Conservation (phyloP, 2,888 invertebrate species). For the Agrotis ipsilon region DNA sequence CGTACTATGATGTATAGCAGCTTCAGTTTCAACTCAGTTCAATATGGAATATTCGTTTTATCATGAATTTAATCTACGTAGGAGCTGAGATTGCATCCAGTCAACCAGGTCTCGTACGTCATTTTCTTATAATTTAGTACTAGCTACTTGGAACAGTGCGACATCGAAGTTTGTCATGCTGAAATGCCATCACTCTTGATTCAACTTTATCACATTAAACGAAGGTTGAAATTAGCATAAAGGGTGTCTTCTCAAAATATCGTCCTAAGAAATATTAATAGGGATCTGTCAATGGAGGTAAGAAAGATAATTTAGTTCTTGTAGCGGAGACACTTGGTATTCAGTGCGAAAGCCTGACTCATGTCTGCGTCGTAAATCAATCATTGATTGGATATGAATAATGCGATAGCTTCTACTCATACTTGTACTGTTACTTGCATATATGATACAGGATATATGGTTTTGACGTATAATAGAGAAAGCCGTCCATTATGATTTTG, state of each 20-base stretch:
- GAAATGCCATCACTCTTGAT: not conserved
- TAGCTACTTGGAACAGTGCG: constrained; percentile 72
- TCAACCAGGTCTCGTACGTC: constrained; percentile 69
- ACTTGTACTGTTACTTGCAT: constrained; percentile 45
- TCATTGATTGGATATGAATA: constrained; percentile 43
- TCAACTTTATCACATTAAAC: constrained; percentile 2
- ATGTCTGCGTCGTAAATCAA: constrained; percentile 50
- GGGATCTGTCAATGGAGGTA: constrained; percentile 48
- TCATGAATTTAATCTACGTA: constrained; percentile 68
- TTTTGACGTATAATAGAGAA: constrained; percentile 13
- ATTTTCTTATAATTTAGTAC: constrained; percentile 79
- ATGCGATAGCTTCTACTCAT: constrained; percentile 29
- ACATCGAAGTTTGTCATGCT: constrained; percentile 40
- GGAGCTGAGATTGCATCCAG: constrained; percentile 71
- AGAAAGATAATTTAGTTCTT: constrained; percentile 56
- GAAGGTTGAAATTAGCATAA: constrained; percentile 17
- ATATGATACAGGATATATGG: constrained; percentile 32
- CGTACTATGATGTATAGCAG: constrained; percentile 8
- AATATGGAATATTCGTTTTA: constrained; percentile 65
- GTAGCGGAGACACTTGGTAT: constrained; percentile 45
- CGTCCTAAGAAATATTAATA: constrained; percentile 49
- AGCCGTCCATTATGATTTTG: not conserved
- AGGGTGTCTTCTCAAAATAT: constrained; percentile 24
- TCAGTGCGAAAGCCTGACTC: constrained; percentile 42
- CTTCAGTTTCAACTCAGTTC: constrained; percentile 18